phyloP scores from a whole-genome alignment of 1,140 invertebrate species.

The Lepidurus arcticus region DNA sequence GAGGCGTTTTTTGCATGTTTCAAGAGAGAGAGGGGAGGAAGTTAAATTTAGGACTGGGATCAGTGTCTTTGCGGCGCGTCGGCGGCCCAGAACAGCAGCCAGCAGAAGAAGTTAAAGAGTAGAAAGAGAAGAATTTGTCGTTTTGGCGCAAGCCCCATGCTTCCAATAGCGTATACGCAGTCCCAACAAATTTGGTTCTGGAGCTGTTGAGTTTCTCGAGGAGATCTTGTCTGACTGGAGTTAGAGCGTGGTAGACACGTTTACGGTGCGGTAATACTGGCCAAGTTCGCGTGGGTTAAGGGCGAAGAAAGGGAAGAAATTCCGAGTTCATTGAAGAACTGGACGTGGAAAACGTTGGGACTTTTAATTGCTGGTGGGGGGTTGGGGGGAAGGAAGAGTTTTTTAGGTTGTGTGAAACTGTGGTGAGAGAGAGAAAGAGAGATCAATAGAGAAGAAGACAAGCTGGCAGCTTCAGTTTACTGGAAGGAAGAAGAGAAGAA shows the following conservation, averaged over 20 bases:
- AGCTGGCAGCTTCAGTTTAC: constrained; percentile 18
- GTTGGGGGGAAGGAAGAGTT: too few species aligned
- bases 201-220: constrained; percentile 3
- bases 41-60: constrained; percentile 16
- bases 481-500: neutral
- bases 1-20: constrained; percentile 4
- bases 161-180: neutral
- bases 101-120: constrained; percentile 1
- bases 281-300: neutral
- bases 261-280: neutral
- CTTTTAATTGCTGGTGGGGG: too few species aligned
- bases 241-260: neutral
- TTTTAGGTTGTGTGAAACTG: neutral
- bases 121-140: constrained; percentile 2
- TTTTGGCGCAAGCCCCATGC: neutral
- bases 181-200: neutral
- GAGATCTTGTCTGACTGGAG: constrained; percentile 15
- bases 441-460: constrained; percentile 19
- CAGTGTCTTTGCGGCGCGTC: constrained; percentile 20
- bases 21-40: constrained; percentile 2
- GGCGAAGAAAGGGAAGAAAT: neutral
- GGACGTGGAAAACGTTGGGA: too few species aligned
- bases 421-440: neutral
- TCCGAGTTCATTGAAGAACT: too few species aligned
- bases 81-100: neutral